Evolutionary conservation across 2,888 invertebrate species (phyloP).

Genomic region (Standfussiana lucernea): DNA sequence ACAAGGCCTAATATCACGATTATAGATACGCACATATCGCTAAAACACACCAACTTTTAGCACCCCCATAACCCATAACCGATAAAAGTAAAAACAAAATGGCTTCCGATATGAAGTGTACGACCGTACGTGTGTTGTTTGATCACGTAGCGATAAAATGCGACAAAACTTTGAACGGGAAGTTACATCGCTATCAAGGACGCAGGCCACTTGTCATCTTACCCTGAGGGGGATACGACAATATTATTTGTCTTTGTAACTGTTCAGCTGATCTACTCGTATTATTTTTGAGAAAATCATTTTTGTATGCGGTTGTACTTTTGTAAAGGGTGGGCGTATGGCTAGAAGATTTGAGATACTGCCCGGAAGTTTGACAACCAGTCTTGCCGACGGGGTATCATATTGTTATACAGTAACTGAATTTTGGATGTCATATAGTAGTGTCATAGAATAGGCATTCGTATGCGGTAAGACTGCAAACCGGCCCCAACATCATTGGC

Average conservation of each 20-base stretch:
- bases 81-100: conserved; percentile 51
- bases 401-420: background rate
- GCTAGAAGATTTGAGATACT: background rate
- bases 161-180: conserved; percentile 50
- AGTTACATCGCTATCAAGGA: conserved; percentile 47
- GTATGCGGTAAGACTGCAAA: background rate
- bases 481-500: background rate
- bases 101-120: conserved; percentile 26
- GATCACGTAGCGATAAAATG: conserved; percentile 54
- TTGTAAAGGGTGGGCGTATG: background rate
- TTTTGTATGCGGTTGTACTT: background rate
- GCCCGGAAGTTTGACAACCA: background rate
- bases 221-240: conserved; percentile 25
- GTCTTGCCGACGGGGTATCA: background rate
- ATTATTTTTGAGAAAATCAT: conserved; percentile 10
- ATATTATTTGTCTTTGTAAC: conserved; percentile 54
- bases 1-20: background rate
- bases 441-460: background rate
- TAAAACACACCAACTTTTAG: conserved; percentile 11
- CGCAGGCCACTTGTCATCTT: conserved; percentile 42
- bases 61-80: background rate
- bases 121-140: conserved; percentile 50
- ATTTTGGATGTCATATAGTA: background rate
- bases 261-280: conserved; percentile 32
- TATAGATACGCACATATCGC: conserved; percentile 11